These are phyloP conservation scores for Fregetta grallaria DNA, from an alignment of 2,113 vertebrate species.

Conservation along the genomic window DNA sequence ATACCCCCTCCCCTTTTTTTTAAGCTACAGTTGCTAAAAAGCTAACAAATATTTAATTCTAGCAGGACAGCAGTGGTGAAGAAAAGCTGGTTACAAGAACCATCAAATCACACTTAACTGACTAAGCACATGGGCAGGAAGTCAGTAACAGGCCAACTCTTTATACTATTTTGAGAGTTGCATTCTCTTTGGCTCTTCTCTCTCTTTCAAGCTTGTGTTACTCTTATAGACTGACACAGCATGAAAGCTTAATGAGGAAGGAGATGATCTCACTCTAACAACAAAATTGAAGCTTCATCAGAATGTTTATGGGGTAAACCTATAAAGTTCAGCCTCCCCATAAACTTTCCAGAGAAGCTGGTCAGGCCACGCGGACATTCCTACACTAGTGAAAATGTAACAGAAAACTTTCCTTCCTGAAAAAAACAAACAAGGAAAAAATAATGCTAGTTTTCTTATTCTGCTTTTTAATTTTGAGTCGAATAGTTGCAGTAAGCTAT, in stretches of 20 bases:
- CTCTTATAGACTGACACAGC: constrained; percentile 66
- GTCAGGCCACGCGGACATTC: not conserved
- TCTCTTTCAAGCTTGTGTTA: constrained; percentile 42
- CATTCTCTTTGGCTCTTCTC: constrained; percentile 52
- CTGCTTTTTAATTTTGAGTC: not conserved
- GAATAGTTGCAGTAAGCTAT: not conserved
- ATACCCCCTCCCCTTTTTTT: not conserved
- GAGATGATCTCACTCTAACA: constrained; percentile 67
- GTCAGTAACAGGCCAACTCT: constrained; percentile 44
- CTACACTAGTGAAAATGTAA: not conserved
- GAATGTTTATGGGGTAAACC: constrained; percentile 55
- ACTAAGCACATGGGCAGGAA: constrained; percentile 60
- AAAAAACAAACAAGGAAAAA: not conserved
- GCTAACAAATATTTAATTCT: constrained; percentile 12
- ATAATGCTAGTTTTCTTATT: not conserved
- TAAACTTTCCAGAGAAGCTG: constrained; percentile 33
- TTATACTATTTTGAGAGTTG: constrained; percentile 53
- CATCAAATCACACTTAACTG: constrained; percentile 45
- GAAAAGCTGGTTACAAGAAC: constrained; percentile 26
- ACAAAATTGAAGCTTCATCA: constrained; percentile 56
- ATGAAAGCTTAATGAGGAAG: constrained; percentile 66
- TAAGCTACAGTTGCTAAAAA: constrained; percentile 15
- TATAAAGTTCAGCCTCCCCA: not conserved
- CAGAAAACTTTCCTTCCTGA: not conserved
- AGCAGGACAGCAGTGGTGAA: constrained; percentile 1